Base-by-base conservation (phyloP, 2,888 invertebrate genomes). In the Therioaphis trifolii region DNA sequence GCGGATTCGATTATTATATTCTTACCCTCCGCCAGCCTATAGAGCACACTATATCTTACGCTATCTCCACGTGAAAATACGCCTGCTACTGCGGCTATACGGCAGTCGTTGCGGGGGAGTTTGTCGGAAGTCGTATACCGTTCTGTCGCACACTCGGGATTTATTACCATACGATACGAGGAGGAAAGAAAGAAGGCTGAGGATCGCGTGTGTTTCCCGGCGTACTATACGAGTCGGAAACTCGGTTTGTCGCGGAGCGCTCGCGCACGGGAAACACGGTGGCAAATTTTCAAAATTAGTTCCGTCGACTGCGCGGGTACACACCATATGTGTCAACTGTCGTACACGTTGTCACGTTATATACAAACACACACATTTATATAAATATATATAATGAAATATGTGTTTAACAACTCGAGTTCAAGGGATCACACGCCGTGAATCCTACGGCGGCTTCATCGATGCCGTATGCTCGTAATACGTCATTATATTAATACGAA, bases 251-350 rank as follows among this genome's bases (percentile, higher is more conserved):
- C 15, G 18, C 40, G 15, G 21, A 14, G 14, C 46, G 49, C 40
- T 18, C 24, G 68, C 21, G 27, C 43, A 21, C 69, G 66, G 78
- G 79, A 78, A 55, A 55, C 24, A 43, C 43, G 79, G 58, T 58
- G 61, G 49, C 80, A 46, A 74, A 72, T 74, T 63, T 63, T 49
- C 63, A n/a, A 74, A 74, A 74, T 63, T 66, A 66, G 72, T 82
- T 63, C 82, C 72, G 63, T 24, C 29, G n/a, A 55, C 55, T 21
- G 58, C 40, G 29, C 21, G 9, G 21, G 4, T 4, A n/a, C n/a
- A n/a, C n/a, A 9, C 77, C 49, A 77, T 52, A 52, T 77, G 49
- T 77, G 46, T 63, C 21, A 29, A 43, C 63, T 46, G 14, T 61
- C 4, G 46, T n/a, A 21, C 12, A 2, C 40, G 21, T n/a, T 2